These are phyloP conservation scores for Urocitellus parryii DNA, from an alignment of 2,113 vertebrate genomes.

Conservation along the genomic window DNA sequence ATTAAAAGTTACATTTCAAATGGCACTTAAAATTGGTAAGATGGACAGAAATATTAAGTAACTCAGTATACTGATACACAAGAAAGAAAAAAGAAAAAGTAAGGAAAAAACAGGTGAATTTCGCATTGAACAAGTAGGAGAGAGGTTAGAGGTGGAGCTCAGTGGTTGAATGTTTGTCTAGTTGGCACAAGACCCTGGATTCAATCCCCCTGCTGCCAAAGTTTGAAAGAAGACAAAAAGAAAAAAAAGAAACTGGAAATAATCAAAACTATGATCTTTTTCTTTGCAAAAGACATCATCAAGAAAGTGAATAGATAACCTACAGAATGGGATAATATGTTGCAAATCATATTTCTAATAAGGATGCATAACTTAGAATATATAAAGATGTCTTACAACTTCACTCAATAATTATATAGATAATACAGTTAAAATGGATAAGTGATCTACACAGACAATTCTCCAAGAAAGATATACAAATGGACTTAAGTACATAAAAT, in stretches of 20 bases:
- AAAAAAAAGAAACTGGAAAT: too few species aligned
- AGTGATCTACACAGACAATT: not conserved
- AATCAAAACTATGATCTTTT: too few species aligned
- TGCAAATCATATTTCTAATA: not conserved
- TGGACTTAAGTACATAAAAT: not conserved
- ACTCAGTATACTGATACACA: not conserved
- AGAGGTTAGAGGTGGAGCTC: not conserved
- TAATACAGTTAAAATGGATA: not conserved
- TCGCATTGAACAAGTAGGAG: not conserved
- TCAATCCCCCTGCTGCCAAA: not conserved
- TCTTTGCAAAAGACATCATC: too few species aligned
- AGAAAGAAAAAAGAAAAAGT: not conserved
- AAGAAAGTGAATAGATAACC: not conserved
- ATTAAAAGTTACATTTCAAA: conserved; percentile 59
- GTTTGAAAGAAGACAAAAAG: not conserved
- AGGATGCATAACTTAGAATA: not conserved
- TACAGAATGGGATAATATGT: not conserved
- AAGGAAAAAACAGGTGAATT: not conserved
- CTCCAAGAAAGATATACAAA: not conserved
- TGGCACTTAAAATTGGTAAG: not conserved
- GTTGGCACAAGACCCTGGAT: not conserved
- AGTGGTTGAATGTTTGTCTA: not conserved
- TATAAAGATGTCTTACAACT: not conserved
- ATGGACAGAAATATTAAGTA: conserved; percentile 26
- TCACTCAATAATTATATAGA: not conserved